Base-by-base conservation (phyloP, 2,113 vertebrate genomes). In the Myocastor coypus region DNA sequence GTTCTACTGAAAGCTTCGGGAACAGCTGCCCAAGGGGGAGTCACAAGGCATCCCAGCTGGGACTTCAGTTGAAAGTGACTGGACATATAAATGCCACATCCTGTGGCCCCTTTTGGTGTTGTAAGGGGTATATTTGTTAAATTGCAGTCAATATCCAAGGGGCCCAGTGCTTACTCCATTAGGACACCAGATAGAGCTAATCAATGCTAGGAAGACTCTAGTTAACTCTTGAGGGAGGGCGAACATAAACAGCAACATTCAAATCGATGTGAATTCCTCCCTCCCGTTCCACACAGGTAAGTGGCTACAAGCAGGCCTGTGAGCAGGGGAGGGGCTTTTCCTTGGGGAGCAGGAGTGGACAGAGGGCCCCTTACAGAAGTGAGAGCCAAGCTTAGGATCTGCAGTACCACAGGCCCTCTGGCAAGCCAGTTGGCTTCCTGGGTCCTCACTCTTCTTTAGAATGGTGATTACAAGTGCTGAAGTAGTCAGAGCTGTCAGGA, bases 131-230 rank as follows among this genome's bases (percentile, higher is more conserved):
- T 94, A 77, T 94, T 95, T 95, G 93, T 97, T 97, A 95, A 97
- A 93, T 96, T 93, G 61, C 57, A 73, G 78, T 96, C 93, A 6
- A 97, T 97, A 93, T 89, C 88, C 77, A 89, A 95, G 96, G 96
- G 97, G 82, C 71, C 82, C 86, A 64, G 86, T 94, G 97, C 96
- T 97, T 96, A 97, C 93, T 96, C 97, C 96, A 95, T 95, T 97
- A 97, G 94, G 96, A 97, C 97, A 97, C 97, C 84, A 96, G 94
- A 97, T 92, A 94, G 95, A 96, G 78, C 77, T 75, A 88, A 97
- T 98, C 97, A 95, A 96, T 98, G 97, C 84, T 85, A 83, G 96
- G 94, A 98, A 96, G 97, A 95, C 96, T 98, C 94, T 83, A 84
- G 96, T 92, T 96, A 85, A 96, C 89, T 96, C 97, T 96, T 46